phyloP scores from a whole-genome alignment of 2,113 vertebrate genomes.

The Echinops telfairi region DNA sequence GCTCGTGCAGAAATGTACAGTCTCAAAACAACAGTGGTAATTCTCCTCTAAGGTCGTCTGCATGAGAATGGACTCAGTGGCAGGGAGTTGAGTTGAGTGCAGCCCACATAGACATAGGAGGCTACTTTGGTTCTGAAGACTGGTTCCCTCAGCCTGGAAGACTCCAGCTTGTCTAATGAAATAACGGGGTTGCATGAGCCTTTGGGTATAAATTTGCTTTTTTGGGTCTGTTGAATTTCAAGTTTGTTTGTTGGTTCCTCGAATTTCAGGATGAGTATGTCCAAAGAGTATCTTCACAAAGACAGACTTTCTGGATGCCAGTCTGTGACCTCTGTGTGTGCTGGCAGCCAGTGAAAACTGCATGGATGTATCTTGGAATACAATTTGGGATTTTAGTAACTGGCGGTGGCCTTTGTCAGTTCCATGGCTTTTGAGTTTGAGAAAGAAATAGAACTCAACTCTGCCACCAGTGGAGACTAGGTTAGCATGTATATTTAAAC shows the following conservation, averaged over 20 bases:
- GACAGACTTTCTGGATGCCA: neutral
- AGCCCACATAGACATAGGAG: no score
- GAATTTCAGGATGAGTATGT: slow-evolving; percentile 53
- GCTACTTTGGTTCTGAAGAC: neutral
- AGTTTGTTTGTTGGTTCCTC: neutral
- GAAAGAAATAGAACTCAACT: neutral
- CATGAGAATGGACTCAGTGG: no score
- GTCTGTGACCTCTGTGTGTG: neutral
- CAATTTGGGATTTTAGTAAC: slow-evolving; percentile 10
- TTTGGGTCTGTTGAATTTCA: slow-evolving; percentile 23
- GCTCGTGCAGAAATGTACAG: no score
- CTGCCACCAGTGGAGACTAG: neutral
- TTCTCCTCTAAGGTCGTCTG: no score
- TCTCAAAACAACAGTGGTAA: no score
- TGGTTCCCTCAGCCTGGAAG: neutral
- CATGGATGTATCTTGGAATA: neutral
- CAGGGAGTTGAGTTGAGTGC: no score
- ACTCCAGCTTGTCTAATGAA: neutral
- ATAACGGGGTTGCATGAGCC: neutral
- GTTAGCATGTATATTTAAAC: neutral
- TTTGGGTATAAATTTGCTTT: slow-evolving; percentile 63
- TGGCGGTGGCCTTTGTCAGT: neutral
- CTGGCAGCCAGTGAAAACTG: slow-evolving; percentile 10
- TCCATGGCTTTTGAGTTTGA: neutral
- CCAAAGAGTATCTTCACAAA: neutral